A percentile compares a stretch with the other conserved stretches of the same genome.
phyloP scores from a whole-genome alignment of 1,140 invertebrate genomes.

The Oscheius sp. region DNA sequence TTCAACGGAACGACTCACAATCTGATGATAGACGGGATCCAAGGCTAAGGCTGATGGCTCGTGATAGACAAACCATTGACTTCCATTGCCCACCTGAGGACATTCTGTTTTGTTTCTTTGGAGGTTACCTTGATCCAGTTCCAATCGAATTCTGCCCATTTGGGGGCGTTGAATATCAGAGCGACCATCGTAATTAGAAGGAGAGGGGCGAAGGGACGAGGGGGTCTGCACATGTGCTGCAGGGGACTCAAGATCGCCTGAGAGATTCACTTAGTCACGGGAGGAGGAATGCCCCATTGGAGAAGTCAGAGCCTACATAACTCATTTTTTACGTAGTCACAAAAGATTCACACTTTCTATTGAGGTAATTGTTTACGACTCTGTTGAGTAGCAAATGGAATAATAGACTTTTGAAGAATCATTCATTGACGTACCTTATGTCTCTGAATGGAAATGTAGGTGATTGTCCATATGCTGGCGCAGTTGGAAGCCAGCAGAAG shows the following conservation, averaged over 20 bases:
- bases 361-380: too few relatives aligned
- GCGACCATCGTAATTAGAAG: conserved; percentile 42
- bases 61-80: conserved; percentile 34
- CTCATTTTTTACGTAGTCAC: background rate
- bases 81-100: background rate
- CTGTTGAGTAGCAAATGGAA: too few relatives aligned
- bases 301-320: too few relatives aligned
- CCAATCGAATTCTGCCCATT: conserved; percentile 51
- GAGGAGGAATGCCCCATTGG: too few relatives aligned
- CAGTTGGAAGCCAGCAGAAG: conserved; percentile 55
- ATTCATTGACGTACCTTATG: conserved; percentile 46
- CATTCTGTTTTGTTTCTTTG: background rate
- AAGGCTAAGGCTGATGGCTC: conserved; percentile 28
- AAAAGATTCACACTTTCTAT: too few relatives aligned
- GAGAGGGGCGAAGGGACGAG: conserved; percentile 32
- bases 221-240: conserved; percentile 33
- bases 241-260: conserved; percentile 41
- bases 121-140: conserved; percentile 18
- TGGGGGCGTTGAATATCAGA: conserved; percentile 52
- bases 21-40: conserved; percentile 28
- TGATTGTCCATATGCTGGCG: conserved; percentile 59
- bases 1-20: conserved; percentile 21
- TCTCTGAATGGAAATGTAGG: conserved; percentile 56
- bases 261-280: too few relatives aligned
- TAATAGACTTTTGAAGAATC: too few relatives aligned